Evolutionary conservation across 2,113 vertebrate genomes (phyloP), one percentile per base, ranked within the genome.

Genomic region (Callionymus lyra): DNA sequence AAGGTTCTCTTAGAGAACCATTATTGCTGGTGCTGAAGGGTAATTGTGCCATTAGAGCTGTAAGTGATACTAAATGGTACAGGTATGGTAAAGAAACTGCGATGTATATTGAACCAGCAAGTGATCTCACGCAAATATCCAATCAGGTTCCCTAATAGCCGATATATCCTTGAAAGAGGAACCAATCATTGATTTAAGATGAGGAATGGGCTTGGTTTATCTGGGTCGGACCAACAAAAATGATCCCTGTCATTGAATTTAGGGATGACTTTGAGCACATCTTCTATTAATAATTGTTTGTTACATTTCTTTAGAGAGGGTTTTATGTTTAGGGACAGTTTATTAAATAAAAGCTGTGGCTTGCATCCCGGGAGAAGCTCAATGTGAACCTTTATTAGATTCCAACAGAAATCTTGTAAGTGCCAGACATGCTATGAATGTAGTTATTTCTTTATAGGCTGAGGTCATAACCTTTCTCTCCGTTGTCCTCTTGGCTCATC

Each of bases 1-100:
- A 70, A 72, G 77, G 63, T 70, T 75, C 69, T 67, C 56, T 67
- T 43, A 45, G 69, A 78, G 56, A 51, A 42, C 73, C 66, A 77
- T 79, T 80, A 80, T 52, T 50, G 60, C 44, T 44, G 38, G 64
- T 72, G 79, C 63, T 80, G 76, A 82, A 81, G 74, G 77, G 72
- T 82, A 81, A 81, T 81, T 67, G 77, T 53, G 37, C 70, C 63
- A 79, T 82, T 81, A 82, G 53, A 51, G 53, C 72, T 59, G 47
- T 74, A 76, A 81, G 80, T 79, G 70, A 79, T 65, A 69, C 67
- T 80, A 75, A 80, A 76, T 67, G 65, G 68, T 53, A 40, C 59
- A 73, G 74, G 74, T 82, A 74, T 73, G 50, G 70, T 72, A 52
- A 62, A 77, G 70, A 56, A 74, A 70, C 59, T 53, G 53, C 65